A percentile compares a stretch with the other conserved stretches of the same genome.
phyloP scores from a whole-genome alignment of 2,113 vertebrate species.

The Alces alces region DNA sequence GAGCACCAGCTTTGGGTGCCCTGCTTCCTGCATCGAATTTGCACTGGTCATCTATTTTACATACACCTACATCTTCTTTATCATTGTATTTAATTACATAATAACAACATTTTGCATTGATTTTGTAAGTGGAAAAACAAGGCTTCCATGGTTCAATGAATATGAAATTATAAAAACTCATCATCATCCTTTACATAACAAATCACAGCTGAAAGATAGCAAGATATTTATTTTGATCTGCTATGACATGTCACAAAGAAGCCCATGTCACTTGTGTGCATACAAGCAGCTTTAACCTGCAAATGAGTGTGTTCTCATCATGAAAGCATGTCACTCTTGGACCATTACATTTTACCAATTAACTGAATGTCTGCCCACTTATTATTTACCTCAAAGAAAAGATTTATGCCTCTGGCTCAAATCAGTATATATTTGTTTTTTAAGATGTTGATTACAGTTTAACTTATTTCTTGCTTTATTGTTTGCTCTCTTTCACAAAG shows the following conservation, averaged over 20 bases:
- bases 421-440: not conserved
- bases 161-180: not conserved
- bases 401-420: not conserved
- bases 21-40: not conserved
- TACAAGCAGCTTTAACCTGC: not conserved
- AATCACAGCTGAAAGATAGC: not conserved
- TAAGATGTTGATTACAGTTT: not conserved
- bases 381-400: not conserved
- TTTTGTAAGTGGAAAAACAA: not conserved
- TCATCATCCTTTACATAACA: not conserved
- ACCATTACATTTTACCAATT: not conserved
- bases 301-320: not conserved
- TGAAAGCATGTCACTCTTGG: not conserved
- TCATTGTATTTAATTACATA: not conserved
- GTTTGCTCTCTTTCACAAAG: not conserved
- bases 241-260: not conserved
- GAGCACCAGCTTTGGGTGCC: not conserved
- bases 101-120: not conserved
- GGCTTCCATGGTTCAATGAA: not conserved
- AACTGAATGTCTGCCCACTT: not conserved
- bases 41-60: not conserved
- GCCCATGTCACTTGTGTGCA: not conserved
- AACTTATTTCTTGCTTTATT: constrained; percentile 19
- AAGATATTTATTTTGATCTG: not conserved
- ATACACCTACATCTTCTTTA: not conserved